These are phyloP conservation scores for Xerus rutilus DNA, from an alignment of 2,797 vertebrate genomes.

Conservation along the genomic window DNA sequence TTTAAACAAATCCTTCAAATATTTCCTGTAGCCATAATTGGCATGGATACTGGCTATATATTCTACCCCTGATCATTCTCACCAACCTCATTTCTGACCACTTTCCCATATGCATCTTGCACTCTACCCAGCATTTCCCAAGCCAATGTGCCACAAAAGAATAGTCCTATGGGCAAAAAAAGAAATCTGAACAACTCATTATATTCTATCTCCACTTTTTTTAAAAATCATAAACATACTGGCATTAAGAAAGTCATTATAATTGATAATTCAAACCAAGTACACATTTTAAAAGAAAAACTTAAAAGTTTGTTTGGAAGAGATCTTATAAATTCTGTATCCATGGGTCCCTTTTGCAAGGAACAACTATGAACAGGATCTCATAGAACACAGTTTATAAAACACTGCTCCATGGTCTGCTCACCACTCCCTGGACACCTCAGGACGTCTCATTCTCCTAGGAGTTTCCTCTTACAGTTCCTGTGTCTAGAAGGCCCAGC, in stretches of 20 bases:
- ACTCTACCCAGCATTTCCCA: not conserved
- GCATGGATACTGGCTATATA: not conserved
- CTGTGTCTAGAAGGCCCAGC: not conserved
- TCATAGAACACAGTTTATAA: not conserved
- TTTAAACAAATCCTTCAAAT: not conserved
- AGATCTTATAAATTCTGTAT: not conserved
- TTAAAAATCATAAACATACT: not conserved
- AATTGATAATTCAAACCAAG: not conserved
- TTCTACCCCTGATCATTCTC: not conserved
- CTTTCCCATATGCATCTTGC: no score
- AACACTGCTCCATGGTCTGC: rapidly evolving
- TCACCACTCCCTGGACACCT: not conserved
- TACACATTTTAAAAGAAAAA: not conserved
- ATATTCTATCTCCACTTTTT: not conserved
- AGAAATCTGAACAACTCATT: not conserved
- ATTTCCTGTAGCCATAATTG: not conserved
- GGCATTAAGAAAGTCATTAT: not conserved
- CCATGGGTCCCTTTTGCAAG: not conserved
- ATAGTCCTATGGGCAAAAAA: not conserved
- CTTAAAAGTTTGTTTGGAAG: not conserved
- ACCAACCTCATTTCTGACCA: not conserved
- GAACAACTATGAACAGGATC: not conserved
- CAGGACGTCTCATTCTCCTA: not conserved
- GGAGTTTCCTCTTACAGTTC: not conserved
- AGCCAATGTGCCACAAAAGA: not conserved